phyloP scores from a whole-genome alignment of 2,113 vertebrate genomes.

The Lathamus discolor region DNA sequence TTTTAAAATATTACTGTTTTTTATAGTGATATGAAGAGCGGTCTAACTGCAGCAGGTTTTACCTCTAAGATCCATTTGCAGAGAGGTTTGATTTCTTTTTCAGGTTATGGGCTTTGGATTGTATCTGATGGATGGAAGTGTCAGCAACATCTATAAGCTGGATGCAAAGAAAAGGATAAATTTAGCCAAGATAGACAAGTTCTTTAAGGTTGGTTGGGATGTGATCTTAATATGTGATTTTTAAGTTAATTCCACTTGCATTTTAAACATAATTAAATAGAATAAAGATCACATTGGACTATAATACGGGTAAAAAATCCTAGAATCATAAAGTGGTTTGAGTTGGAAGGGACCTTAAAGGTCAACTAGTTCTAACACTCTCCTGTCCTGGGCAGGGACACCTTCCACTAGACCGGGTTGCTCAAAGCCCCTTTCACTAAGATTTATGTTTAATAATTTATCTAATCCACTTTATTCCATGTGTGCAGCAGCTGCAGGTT shows the following conservation, averaged over 20 bases:
- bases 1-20: not conserved
- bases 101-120: constrained; percentile 98
- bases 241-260: not conserved
- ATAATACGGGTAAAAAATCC: not conserved
- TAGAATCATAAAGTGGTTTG: not conserved
- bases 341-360: not conserved
- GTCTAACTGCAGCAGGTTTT: not conserved
- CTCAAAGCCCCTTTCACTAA: not conserved
- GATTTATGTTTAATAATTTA: not conserved
- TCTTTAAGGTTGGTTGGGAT: constrained; percentile 88
- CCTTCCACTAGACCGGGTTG: not conserved
- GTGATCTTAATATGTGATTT: not conserved
- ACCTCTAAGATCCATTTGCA: not conserved
- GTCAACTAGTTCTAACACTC: not conserved
- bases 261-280: not conserved
- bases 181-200: constrained; percentile 95
- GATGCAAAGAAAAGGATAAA: constrained; percentile 98
- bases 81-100: not conserved
- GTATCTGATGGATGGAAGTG: constrained; percentile 94
- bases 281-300: not conserved
- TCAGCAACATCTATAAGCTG: constrained; percentile 97
- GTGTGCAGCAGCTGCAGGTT: constrained; percentile 91
- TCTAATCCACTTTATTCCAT: not conserved
- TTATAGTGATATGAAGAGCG: not conserved
- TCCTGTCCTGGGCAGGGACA: not conserved